A percentile compares a stretch with the other conserved stretches of the same genome.
phyloP scores from a whole-genome alignment of 2,888 invertebrate genomes.

The Euzetes globulus region DNA sequence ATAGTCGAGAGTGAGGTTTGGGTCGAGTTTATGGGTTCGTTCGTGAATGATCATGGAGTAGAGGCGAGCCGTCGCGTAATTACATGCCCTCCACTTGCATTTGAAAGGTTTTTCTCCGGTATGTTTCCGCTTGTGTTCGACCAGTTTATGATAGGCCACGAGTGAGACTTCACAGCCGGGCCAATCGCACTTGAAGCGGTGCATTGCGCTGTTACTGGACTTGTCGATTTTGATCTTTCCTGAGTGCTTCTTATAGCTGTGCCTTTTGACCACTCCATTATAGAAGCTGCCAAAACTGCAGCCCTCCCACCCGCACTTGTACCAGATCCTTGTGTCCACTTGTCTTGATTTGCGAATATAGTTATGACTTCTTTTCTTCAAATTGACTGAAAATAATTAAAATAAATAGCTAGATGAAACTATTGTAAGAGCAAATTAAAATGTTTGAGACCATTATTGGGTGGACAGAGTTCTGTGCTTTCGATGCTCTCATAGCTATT shows the following conservation, averaged over 20 bases:
- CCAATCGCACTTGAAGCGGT: conserved; percentile 35
- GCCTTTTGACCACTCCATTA: conserved; percentile 33
- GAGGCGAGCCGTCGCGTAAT: conserved; percentile 32
- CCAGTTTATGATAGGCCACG: conserved; percentile 35
- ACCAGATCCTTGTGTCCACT: conserved; percentile 33
- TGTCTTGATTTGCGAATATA: background rate
- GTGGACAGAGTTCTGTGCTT: background rate
- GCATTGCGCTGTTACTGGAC: conserved; percentile 30
- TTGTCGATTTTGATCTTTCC: conserved; percentile 30
- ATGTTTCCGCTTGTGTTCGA: conserved; percentile 34
- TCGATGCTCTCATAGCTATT: conserved; percentile 11
- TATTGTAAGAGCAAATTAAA: background rate
- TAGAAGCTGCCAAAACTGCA: conserved; percentile 35
- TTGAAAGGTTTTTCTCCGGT: conserved; percentile 35
- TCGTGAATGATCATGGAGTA: conserved; percentile 36
- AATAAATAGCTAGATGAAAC: background rate
- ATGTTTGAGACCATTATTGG: background rate
- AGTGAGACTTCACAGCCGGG: conserved; percentile 35
- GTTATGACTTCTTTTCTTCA: conserved; percentile 9
- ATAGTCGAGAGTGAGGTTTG: background rate
- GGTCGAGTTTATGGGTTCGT: conserved; percentile 32
- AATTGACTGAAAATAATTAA: background rate
- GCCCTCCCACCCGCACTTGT: conserved; percentile 33
- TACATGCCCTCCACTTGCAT: conserved; percentile 33
- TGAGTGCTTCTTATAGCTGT: conserved; percentile 27